Percentiles rank a stretch among this genome's conserved stretches.
These are phyloP conservation scores for Caenorhabditis doughertyi DNA, from an alignment of 2,888 invertebrate genomes.

Conservation along the genomic window DNA sequence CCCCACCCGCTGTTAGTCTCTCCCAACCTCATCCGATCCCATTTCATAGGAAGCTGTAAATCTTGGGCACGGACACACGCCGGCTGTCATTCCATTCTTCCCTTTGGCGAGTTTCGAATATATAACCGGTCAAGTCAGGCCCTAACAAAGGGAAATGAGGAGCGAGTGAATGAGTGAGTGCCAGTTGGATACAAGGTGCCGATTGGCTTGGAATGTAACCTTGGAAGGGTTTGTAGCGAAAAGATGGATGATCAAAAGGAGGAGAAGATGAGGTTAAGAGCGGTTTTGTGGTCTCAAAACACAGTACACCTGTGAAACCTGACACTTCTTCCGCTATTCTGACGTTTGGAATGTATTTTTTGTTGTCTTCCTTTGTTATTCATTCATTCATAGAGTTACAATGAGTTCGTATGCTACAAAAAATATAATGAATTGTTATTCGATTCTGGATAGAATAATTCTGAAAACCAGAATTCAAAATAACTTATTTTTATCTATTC, in stretches of 20 bases:
- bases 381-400: background rate
- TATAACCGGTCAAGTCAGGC: slow-evolving; percentile 55
- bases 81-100: slow-evolving; percentile 13
- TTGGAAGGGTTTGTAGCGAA: slow-evolving; percentile 40
- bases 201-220: slow-evolving; percentile 63
- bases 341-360: background rate
- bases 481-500: background rate
- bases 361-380: background rate
- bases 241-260: slow-evolving; percentile 59
- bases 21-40: background rate
- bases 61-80: slow-evolving; percentile 45
- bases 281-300: slow-evolving; percentile 58
- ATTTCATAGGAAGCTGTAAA: slow-evolving; percentile 55
- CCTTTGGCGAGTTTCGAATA: slow-evolving; percentile 38
- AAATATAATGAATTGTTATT: background rate
- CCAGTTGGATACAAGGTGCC: slow-evolving; percentile 59
- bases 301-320: slow-evolving; percentile 52
- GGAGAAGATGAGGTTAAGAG: slow-evolving; percentile 51
- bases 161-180: slow-evolving; percentile 52
- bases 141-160: slow-evolving; percentile 39
- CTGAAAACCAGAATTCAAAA: background rate
- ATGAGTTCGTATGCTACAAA: background rate
- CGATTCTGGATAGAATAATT: background rate
- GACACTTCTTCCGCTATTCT: slow-evolving; percentile 29
- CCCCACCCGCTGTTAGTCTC: background rate